phyloP scores from a whole-genome alignment of 2,797 vertebrate genomes.

The Synanceia verrucosa region DNA sequence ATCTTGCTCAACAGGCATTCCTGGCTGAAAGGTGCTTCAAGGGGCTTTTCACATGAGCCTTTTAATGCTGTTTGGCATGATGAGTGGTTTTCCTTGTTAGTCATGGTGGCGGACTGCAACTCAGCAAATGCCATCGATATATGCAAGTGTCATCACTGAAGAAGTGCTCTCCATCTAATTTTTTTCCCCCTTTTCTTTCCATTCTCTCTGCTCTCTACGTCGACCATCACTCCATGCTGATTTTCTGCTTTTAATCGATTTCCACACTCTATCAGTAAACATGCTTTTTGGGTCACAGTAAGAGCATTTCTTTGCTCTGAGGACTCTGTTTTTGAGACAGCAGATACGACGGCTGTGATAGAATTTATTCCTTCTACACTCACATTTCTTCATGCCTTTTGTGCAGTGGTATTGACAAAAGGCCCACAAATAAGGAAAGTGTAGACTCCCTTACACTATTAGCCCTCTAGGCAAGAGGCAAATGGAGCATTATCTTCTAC shows the following conservation, averaged over 20 bases:
- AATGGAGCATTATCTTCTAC: not conserved
- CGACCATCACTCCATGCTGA: conserved; percentile 38
- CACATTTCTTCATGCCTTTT: conserved; percentile 13
- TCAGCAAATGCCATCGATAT: conserved; percentile 54
- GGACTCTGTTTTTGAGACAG: conserved; percentile 64
- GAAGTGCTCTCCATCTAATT: conserved; percentile 60
- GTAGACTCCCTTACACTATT: not conserved
- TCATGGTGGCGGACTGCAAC: conserved; percentile 60
- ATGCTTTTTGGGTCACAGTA: conserved; percentile 71
- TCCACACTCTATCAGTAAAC: conserved; percentile 76
- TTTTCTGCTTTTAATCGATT: conserved; percentile 78
- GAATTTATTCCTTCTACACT: conserved; percentile 20
- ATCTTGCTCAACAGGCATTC: conserved; percentile 64
- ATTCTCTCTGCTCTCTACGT: conserved; percentile 21
- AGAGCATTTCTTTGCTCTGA: conserved; percentile 69
- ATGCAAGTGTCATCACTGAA: conserved; percentile 62
- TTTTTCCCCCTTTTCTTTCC: conserved; percentile 17
- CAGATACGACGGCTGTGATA: conserved; percentile 19
- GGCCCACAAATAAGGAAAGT: not conserved
- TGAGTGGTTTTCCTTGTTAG: conserved; percentile 66
- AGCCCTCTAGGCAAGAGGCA: not conserved
- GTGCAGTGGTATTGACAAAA: conserved; percentile 8
- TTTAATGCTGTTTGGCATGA: conserved; percentile 63
- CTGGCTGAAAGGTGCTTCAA: conserved; percentile 63
- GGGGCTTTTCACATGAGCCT: conserved; percentile 54